Evolutionary conservation across 2,113 vertebrate species (phyloP).

Genomic region (Ornithorhynchus anatinus): DNA sequence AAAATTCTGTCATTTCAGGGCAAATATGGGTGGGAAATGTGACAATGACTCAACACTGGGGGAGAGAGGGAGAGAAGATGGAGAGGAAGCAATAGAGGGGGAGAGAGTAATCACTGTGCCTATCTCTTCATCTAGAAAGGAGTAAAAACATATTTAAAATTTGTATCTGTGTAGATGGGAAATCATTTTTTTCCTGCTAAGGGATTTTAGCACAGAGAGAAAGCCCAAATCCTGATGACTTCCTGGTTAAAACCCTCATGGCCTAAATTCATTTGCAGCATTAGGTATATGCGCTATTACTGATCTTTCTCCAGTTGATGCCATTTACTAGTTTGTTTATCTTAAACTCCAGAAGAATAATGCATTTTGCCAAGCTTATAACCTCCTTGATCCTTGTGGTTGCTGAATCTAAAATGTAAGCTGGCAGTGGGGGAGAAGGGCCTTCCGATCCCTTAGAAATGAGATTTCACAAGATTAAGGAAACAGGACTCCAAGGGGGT

Average conservation of each 20-base stretch:
- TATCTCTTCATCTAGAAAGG: constrained; percentile 17
- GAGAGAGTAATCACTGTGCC: background rate
- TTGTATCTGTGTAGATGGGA: background rate
- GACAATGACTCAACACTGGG: constrained; percentile 22
- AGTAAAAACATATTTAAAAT: constrained; percentile 1
- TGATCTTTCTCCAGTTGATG: background rate
- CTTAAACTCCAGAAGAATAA: background rate
- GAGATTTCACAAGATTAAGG: too few relatives aligned
- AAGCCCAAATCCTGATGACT: background rate
- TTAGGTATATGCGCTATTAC: background rate
- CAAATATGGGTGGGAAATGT: background rate
- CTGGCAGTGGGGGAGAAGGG: background rate
- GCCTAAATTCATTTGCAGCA: background rate
- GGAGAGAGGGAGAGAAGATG: too few relatives aligned
- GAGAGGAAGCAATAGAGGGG: too few relatives aligned
- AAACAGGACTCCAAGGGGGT: too few relatives aligned
- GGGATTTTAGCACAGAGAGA: background rate
- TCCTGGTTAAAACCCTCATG: background rate
- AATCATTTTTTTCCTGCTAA: background rate
- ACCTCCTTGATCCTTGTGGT: background rate
- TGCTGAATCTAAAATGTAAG: constrained; percentile 16
- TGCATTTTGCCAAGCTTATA: background rate
- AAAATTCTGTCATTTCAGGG: constrained; percentile 25
- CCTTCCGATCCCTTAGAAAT: too few relatives aligned
- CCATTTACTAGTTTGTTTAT: background rate